Conservation (phyloP, 2,888 invertebrate genomes). For the Argyra leucocephala region DNA sequence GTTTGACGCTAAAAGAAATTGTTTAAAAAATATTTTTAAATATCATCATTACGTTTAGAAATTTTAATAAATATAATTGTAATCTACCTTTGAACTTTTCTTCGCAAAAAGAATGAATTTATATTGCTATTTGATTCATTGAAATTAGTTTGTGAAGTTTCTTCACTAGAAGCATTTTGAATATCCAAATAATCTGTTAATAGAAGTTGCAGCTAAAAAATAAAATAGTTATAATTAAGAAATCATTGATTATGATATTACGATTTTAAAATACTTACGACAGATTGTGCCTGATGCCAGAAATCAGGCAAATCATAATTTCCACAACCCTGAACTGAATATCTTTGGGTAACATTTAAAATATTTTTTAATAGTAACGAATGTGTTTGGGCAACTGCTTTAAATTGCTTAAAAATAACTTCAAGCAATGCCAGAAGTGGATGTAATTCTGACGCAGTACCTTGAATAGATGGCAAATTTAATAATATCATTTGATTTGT, state of each 20-base stretch:
- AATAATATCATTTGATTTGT: constrained; percentile 62
- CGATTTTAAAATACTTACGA: constrained; percentile 51
- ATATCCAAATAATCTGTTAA: constrained; percentile 81
- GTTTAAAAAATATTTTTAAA: not conserved
- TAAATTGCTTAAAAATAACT: constrained; percentile 72
- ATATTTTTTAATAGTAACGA: constrained; percentile 56
- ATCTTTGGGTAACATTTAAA: constrained; percentile 52
- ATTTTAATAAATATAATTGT: constrained; percentile 9
- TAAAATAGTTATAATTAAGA: constrained; percentile 17
- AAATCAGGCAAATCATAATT: constrained; percentile 66
- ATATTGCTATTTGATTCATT: constrained; percentile 43
- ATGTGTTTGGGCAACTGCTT: constrained; percentile 70
- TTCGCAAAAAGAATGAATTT: constrained; percentile 45
- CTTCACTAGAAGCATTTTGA: constrained; percentile 59
- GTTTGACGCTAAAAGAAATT: not conserved
- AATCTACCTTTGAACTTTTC: constrained; percentile 38
- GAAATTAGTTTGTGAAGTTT: constrained; percentile 46
- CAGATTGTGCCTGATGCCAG: constrained; percentile 83
- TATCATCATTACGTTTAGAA: constrained; percentile 12
- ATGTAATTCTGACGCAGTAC: constrained; percentile 30
- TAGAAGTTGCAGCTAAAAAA: constrained; percentile 65
- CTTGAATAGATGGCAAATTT: constrained; percentile 33
- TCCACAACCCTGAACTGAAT: constrained; percentile 43
- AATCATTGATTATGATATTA: not conserved
- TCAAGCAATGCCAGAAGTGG: constrained; percentile 56